Evolutionary conservation across 1,140 invertebrate species (phyloP), one percentile per base, ranked within the genome.

Genomic region (Danaus plexippus): DNA sequence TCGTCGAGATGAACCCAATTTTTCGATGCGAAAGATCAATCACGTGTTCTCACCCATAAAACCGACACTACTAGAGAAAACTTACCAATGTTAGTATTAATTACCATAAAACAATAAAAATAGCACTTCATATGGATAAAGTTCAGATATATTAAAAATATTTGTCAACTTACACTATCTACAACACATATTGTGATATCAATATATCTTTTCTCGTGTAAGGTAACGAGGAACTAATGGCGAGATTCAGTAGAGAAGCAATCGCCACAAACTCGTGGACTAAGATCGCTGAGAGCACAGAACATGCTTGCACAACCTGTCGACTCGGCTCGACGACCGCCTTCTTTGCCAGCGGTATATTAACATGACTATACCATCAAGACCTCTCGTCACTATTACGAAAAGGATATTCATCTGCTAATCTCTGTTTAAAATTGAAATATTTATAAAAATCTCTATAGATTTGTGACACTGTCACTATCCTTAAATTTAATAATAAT

Each of bases 221-320:
- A 85, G 82, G 82, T 62, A 75, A 78, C 32, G 76, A 76, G 47
- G 76, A 81, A 9, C 42, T 86, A 11, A 81, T 85, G 71, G 76
- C 74, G 1, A 63, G 69, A 3, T 50, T 84, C 43, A 74, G 73
- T 47, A 69, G 68, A 40, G 80, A 84, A 11, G 75, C 72, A 0
- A 63, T 80, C 0, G 71, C 69, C 2, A 82, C 80, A 0, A 61
- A 70, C n/a, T 57, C 66, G 9, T 86, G 80, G 80, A 69, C 72
- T 8, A 58, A 68, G 7, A 71, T 75, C 7, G 73, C 77, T 43
- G 69, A 81, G 0, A 66, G 54, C 12, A 59, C 56, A 0, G 63
- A 66, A n/a, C 51, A 66, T 8, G 71, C 76, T 43, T 82, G 78
- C 49, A 53, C 63, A 5, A 64, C 52, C 5, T 82, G 79, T 50